Conservation (phyloP, 2,797 vertebrate genomes). For the Hydrophis major region DNA sequence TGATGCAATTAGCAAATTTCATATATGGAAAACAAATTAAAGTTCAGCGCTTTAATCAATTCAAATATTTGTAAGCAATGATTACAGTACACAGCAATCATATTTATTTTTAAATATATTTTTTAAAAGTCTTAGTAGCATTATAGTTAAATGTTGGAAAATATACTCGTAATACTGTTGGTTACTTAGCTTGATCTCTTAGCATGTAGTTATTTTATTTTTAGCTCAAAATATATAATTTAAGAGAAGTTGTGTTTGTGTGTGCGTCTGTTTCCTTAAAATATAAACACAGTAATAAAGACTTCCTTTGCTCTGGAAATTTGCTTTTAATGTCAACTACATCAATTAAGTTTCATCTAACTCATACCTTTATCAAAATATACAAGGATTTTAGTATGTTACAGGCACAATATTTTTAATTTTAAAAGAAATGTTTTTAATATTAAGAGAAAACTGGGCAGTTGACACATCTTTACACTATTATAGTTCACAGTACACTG, state of each 20-base stretch:
- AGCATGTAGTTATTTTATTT: slow-evolving; percentile 9
- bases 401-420: background rate
- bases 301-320: background rate
- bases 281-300: background rate
- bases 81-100: slow-evolving; percentile 28
- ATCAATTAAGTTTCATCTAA: background rate
- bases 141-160: slow-evolving; percentile 13
- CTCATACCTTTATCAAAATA: slow-evolving; percentile 1
- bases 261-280: background rate
- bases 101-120: slow-evolving; percentile 22
- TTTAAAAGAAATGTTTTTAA: background rate
- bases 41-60: background rate
- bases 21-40: background rate
- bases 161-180: background rate
- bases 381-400: slow-evolving; percentile 1
- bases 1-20: background rate
- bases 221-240: background rate
- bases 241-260: background rate
- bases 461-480: slow-evolving; percentile 6
- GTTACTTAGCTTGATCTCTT: slow-evolving; percentile 7
- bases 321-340: background rate
- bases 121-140: background rate
- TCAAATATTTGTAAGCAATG: slow-evolving; percentile 21
- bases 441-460: background rate
- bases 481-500: background rate